phyloP scores from a whole-genome alignment of 2,888 invertebrate genomes.

The Lithodes maja region DNA sequence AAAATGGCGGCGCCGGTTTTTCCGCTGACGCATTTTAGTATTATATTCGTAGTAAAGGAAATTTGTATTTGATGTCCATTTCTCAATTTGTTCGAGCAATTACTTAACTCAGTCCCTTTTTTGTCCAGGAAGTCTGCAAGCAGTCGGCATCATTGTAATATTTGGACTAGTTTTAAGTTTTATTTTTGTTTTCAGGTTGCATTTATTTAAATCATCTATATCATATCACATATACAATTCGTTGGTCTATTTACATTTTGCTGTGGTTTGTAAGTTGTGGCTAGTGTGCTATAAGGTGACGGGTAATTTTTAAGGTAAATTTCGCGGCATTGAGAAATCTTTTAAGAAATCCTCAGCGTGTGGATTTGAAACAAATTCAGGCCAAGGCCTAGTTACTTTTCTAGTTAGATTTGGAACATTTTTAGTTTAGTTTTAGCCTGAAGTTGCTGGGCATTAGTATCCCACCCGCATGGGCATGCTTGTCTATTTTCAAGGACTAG shows the following conservation, averaged over 20 bases:
- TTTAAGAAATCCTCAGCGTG: too few species aligned
- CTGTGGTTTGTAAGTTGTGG: neutral
- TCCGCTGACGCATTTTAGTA: neutral
- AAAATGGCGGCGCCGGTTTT: conserved; percentile 27
- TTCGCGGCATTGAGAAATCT: too few species aligned
- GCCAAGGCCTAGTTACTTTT: too few species aligned
- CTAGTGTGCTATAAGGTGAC: neutral
- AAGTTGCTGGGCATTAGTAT: too few species aligned
- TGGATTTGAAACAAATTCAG: too few species aligned
- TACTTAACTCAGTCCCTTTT: neutral
- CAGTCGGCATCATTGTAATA: neutral
- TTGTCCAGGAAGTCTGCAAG: conserved; percentile 12
- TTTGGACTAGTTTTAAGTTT: neutral
- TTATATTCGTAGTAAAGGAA: conserved; percentile 22
- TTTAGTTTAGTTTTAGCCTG: too few species aligned
- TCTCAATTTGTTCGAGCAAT: neutral
- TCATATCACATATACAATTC: neutral
- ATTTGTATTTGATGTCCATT: conserved; percentile 17
- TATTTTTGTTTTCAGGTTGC: neutral
- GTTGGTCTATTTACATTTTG: neutral
- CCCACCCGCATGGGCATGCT: too few species aligned
- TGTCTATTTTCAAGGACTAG: too few species aligned
- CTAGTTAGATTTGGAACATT: too few species aligned
- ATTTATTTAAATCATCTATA: neutral
- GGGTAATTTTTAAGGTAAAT: too few species aligned